Percentiles rank a stretch among this genome's conserved stretches.
Conservation (phyloP, 2,888 invertebrate genomes). For the Synanthedon tipuliformis region DNA sequence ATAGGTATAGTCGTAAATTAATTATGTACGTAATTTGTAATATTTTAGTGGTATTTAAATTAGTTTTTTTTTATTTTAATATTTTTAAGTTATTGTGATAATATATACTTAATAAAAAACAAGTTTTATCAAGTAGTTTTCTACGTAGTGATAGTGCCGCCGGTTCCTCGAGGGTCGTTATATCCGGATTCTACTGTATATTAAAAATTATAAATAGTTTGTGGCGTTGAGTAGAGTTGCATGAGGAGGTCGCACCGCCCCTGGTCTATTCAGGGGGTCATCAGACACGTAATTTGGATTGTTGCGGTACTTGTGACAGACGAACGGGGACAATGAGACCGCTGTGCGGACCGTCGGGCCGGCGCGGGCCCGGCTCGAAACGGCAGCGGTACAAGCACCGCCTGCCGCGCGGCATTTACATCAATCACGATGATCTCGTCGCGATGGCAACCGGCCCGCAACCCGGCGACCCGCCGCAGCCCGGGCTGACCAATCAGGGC, state of each 20-base stretch:
- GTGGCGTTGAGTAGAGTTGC: background rate
- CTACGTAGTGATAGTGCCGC: too few relatives aligned
- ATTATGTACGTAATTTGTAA: too few relatives aligned
- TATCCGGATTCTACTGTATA: background rate
- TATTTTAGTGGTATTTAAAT: too few relatives aligned
- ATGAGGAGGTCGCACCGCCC: background rate
- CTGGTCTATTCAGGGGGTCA: constrained; percentile 7
- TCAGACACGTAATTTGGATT: constrained; percentile 38
- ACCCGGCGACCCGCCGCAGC: constrained; percentile 65
- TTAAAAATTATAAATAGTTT: background rate
- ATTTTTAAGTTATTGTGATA: too few relatives aligned
- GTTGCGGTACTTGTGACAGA: constrained; percentile 70
- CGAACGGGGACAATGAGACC: constrained; percentile 85
- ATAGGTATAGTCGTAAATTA: too few relatives aligned
- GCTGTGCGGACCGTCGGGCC: constrained; percentile 77
- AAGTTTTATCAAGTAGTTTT: too few relatives aligned
- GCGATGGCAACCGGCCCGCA: constrained; percentile 86
- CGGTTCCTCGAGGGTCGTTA: constrained; percentile 18
- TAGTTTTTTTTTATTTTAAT: too few relatives aligned
- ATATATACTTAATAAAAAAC: too few relatives aligned
- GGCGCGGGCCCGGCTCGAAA: constrained; percentile 66
- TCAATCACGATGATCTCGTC: constrained; percentile 96
- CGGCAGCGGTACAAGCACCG: constrained; percentile 79
- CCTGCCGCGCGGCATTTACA: constrained; percentile 96
- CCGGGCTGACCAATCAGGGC: constrained; percentile 73